Conservation (phyloP, 2,113 vertebrate genomes). For the Peromyscus californicus region DNA sequence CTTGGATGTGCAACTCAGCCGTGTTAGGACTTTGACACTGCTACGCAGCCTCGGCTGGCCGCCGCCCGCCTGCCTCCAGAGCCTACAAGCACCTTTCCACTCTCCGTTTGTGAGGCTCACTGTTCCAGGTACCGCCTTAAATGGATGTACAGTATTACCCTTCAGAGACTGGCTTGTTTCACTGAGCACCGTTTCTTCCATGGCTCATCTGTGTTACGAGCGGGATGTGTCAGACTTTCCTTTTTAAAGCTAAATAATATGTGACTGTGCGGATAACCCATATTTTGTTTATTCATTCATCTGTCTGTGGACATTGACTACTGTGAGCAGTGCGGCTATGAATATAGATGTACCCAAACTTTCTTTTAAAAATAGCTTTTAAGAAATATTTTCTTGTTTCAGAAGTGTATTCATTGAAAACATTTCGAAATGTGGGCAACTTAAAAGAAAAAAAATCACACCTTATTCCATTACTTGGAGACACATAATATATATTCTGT, state of each 20-base stretch:
- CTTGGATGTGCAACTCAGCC: background rate
- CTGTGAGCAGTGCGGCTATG: background rate
- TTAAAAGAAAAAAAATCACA: constrained; percentile 13
- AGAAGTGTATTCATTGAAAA: constrained; percentile 15
- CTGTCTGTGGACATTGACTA: background rate
- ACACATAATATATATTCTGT: background rate
- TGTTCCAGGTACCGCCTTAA: background rate
- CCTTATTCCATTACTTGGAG: background rate
- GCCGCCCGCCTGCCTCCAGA: background rate
- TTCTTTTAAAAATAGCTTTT: background rate
- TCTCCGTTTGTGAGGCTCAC: background rate
- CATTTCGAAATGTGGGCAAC: background rate
- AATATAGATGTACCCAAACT: background rate
- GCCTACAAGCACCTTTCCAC: background rate
- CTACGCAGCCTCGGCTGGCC: background rate
- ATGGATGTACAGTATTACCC: background rate
- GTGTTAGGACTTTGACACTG: background rate
- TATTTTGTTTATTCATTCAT: background rate
- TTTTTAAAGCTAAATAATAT: background rate
- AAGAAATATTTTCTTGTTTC: constrained; percentile 34
- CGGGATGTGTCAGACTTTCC: background rate
- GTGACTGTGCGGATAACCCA: background rate
- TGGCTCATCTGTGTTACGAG: background rate
- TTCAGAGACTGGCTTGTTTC: background rate
- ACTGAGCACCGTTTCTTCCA: background rate